Evolutionary conservation across 2,888 invertebrate genomes (phyloP), one percentile per base, ranked within the genome.

Genomic region (Autographa gamma): DNA sequence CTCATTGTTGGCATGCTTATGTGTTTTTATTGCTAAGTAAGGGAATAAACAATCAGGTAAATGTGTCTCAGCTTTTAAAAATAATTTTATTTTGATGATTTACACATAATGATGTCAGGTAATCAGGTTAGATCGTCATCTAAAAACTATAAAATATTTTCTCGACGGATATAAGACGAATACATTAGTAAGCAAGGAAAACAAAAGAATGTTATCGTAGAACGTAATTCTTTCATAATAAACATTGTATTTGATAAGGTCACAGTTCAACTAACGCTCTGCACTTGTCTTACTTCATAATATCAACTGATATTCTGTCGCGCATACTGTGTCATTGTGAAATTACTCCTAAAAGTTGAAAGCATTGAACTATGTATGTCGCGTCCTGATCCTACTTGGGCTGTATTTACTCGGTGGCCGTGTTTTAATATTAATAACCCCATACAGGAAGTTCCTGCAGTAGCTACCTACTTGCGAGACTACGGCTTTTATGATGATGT

Each of bases 391-490:
- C 82, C 85, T 86, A 86, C 86, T 88, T 89, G 86, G 91, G 81
- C 85, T 81, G 90, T 91, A 92, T 93, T 92, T 92, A 90, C 90
- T 81, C 87, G 87, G 83, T 85, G 87, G 87, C 88, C 83, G 85
- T 89, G 91, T 89, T 94, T 93, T 91, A 94, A 92, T 93, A 94
- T 95, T 94, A 92, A 94, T 94, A 93, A 92, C 93, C 86, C 89
- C 87, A 90, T 91, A 92, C 91, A 92, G 85, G 88, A 89, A 88
- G 88, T 88, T 91, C 90, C 89, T 89, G 90, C 86, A 87, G 88
- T 87, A 86, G 87, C 86, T 73, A 77, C 73, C 58, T 82, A 70
- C 75, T 88, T 89, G 86, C 82, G 88, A 88, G 89, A 88, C 90
- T 85, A 80, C 80, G 84, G 88, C 89, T 90, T 94, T 93, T 93